Conservation (phyloP, 2,113 vertebrate species). For the Takifugu flavidus region DNA sequence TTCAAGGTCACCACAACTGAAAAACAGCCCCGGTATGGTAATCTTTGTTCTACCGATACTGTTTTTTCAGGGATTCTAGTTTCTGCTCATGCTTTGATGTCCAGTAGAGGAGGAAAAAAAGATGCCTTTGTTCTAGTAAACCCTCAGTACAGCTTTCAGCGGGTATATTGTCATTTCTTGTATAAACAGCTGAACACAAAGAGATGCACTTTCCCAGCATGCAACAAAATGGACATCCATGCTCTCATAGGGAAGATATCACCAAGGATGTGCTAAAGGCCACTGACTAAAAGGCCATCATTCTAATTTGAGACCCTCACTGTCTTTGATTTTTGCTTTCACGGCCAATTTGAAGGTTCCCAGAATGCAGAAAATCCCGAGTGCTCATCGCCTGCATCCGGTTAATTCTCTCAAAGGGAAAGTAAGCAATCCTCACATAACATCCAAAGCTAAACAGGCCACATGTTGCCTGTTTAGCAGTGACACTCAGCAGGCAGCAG, state of each 20-base stretch:
- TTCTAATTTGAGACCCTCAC: background rate
- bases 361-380: slow-evolving; percentile 1
- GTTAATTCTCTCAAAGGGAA: slow-evolving; percentile 1
- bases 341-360: background rate
- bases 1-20: no score
- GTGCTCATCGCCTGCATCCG: no score
- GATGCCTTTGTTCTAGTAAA: slow-evolving; percentile 19
- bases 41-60: no score
- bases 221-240: background rate
- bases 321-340: slow-evolving; percentile 1
- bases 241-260: background rate
- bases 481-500: slow-evolving; percentile 25
- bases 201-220: background rate
- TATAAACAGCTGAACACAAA: slow-evolving; percentile 7
- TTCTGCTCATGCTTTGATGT: slow-evolving; percentile 5
- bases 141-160: slow-evolving; percentile 4
- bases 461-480: slow-evolving; percentile 9
- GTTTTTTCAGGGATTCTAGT: background rate
- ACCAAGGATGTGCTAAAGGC: background rate
- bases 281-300: background rate
- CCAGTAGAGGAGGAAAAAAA: slow-evolving; percentile 1
- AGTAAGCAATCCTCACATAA: slow-evolving; percentile 7
- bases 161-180: slow-evolving; percentile 22
- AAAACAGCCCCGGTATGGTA: no score
- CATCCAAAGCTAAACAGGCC: background rate